Evolutionary conservation across 2,888 invertebrate genomes (phyloP), one percentile per base, ranked within the genome.

Genomic region (Hylaea fasciaria): DNA sequence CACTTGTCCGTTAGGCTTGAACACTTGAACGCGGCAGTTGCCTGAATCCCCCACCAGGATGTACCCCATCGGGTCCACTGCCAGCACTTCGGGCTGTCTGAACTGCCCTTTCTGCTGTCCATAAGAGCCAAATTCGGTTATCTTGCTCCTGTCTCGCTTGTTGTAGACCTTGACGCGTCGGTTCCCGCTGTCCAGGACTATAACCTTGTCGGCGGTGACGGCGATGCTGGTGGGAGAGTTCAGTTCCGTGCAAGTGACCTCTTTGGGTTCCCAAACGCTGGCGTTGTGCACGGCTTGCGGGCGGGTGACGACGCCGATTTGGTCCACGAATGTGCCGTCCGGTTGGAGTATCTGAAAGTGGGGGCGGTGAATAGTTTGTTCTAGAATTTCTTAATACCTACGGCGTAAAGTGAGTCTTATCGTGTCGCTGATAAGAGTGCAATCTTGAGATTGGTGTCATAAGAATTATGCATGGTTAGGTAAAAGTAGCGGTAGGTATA

Each of bases 11-110:
- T 95, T 94, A 0, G 94, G 94, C 60, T 95, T 94, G 78, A 96
- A 96, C 9, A 97, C 93, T 81, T 96, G 96, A 0, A 96, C 92
- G 5, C 96, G 89, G 40, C 94, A 94, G 77, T 96, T 96, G 0
- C 96, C 96, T 0, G 95, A 95, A 78, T 97, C 96, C 0, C 96
- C 96, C 0, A 97, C 96, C 0, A 96, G 85, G 40, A 97, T 95
- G 78, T 95, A 95, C 0, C 96, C 96, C 80, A 94, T 89, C 0
- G 93, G 93, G 77, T 96, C 96, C 0, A 96, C 94, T 0, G 95
- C 92, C 4, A 97, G 87, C 0, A 95, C 95, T 80, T 96, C 95
- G 0, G 96, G 96, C 57, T 95, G 94, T 74, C 95, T 93, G 77
- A 96, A 94, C 76, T 96, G 95, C 0, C 96, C 96, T 61, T 94